A percentile compares a stretch with the other conserved stretches of the same genome.
Evolutionary conservation across 2,113 vertebrate species (phyloP).

Genomic region (Salvelinus fontinalis): DNA sequence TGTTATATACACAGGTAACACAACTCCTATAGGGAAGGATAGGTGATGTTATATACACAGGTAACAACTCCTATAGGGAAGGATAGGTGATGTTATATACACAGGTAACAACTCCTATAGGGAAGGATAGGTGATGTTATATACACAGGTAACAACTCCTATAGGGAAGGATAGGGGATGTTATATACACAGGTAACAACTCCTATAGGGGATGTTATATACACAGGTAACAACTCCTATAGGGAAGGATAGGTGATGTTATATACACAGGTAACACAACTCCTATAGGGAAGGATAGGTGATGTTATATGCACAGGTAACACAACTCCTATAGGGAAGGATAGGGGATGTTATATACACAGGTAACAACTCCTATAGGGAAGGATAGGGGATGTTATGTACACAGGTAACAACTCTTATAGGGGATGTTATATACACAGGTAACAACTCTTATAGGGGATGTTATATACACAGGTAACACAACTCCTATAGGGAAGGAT

Average conservation of each 20-base stretch:
- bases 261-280: slow-evolving; percentile 78
- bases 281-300: slow-evolving; percentile 64
- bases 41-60: slow-evolving; percentile 57
- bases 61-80: slow-evolving; percentile 79
- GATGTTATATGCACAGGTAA: not conserved
- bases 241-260: not conserved
- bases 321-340: not conserved
- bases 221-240: not conserved
- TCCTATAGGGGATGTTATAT: no score
- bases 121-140: not conserved
- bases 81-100: not conserved
- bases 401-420: no score
- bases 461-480: no score
- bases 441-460: no score
- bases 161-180: not conserved
- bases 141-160: slow-evolving; percentile 83
- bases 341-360: not conserved
- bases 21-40: not conserved
- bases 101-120: not conserved
- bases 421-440: no score
- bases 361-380: not conserved
- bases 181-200: not conserved
- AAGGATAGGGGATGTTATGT: no score
- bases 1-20: not conserved
- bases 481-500: no score